These are phyloP conservation scores for Hippocampus abdominalis DNA, from an alignment of 2,113 vertebrate genomes.

Conservation along the genomic window DNA sequence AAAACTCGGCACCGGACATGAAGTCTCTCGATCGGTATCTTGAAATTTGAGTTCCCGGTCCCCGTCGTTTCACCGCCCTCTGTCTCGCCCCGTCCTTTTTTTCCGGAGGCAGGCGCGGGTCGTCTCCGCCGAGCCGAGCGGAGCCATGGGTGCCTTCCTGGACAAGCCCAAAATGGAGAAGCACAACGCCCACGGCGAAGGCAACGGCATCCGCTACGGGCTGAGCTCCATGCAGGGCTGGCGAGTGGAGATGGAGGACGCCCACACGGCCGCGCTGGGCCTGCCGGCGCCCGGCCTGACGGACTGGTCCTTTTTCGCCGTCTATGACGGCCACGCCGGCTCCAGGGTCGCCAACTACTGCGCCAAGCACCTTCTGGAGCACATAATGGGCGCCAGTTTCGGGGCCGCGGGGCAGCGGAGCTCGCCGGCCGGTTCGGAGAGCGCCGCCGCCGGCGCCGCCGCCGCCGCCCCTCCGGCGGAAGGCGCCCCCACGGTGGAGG, in stretches of 20 bases:
- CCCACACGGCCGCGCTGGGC: constrained; percentile 91
- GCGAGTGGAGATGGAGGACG: constrained; percentile 99
- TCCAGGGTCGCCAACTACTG: constrained; percentile 97
- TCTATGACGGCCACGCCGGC: constrained; percentile 96
- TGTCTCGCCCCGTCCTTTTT: constrained; percentile 21
- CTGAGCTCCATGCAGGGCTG: constrained; percentile 99
- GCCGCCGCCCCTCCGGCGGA: constrained; percentile 60
- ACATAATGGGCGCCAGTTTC: constrained; percentile 79
- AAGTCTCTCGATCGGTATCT: too few species aligned
- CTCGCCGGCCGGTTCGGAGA: constrained; percentile 54
- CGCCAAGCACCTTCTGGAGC: constrained; percentile 92
- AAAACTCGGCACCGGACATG: too few species aligned
- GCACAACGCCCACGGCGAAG: constrained; percentile 88
- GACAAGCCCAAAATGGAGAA: constrained; percentile 99
- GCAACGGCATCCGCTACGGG: constrained; percentile 89
- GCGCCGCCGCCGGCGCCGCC: constrained; percentile 78
- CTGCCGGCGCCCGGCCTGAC: constrained; percentile 86
- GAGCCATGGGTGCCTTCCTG: constrained; percentile 97
- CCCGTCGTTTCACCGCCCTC: too few species aligned
- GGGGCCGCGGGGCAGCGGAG: constrained; percentile 21
- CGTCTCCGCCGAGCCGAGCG: constrained; percentile 52
- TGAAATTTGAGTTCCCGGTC: too few species aligned
- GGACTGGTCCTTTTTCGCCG: constrained; percentile 97
- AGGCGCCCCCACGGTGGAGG: constrained; percentile 81
- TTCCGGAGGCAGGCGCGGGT: constrained; percentile 68